Evolutionary conservation across 2,888 invertebrate genomes (phyloP).

Genomic region (Tuta absoluta): DNA sequence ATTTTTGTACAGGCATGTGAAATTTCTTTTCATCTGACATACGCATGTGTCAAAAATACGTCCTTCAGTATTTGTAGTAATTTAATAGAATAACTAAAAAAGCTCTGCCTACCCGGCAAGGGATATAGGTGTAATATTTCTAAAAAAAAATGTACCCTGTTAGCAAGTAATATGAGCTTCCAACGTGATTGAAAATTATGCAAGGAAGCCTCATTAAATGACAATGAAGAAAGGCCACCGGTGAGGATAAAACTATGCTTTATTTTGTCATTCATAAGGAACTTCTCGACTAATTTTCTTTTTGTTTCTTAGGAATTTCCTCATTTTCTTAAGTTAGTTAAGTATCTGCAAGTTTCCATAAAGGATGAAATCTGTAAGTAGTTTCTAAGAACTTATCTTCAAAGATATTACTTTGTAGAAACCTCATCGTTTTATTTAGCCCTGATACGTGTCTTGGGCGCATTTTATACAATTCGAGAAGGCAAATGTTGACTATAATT

Average conservation of each 20-base stretch:
- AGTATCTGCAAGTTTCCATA: background rate
- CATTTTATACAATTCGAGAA: too few species aligned
- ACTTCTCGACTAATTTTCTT: background rate
- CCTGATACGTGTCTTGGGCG: background rate
- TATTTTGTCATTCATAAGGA: slow-evolving; percentile 7
- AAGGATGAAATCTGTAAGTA: background rate
- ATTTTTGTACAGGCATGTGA: too few species aligned
- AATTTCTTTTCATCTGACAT: too few species aligned
- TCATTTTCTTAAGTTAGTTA: background rate
- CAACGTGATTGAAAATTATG: slow-evolving; percentile 57
- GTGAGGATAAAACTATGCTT: slow-evolving; percentile 32
- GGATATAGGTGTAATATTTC: too few species aligned
- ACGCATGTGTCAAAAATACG: too few species aligned
- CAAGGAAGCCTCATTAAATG: slow-evolving; percentile 49
- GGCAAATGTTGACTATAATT: too few species aligned
- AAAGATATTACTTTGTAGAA: background rate
- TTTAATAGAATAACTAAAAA: too few species aligned
- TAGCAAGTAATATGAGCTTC: too few species aligned
- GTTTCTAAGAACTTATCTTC: background rate
- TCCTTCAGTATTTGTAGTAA: too few species aligned
- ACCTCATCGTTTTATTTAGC: background rate
- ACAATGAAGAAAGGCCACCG: slow-evolving; percentile 51
- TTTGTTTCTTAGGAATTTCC: background rate
- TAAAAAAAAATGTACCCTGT: too few species aligned
- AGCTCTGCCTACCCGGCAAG: too few species aligned